Base-by-base conservation (phyloP, 2,113 vertebrate species). In the Panthera uncia region DNA sequence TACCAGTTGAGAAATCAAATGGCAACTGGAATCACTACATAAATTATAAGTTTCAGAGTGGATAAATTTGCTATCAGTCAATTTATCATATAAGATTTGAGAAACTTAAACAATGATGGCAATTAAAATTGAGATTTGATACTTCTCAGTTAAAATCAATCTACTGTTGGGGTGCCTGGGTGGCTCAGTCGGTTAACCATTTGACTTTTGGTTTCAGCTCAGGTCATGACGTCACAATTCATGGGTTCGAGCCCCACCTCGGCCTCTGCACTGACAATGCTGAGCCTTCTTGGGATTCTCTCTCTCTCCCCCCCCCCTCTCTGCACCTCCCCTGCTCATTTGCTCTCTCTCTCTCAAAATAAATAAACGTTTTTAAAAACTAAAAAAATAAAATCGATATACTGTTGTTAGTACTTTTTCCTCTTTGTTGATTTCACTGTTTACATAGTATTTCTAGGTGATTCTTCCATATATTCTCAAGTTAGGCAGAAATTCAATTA, bases 51-150 rank as follows among this genome's bases (percentile, higher is more conserved):
- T 33, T 73, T 73, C 27, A 94, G 1, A 95, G 3, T 5, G 31
- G 12, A 91, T 48, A 84, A 92, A 80, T 82, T 97, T 97, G 1
- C 41, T 95, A 89, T 90, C 61, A 92, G 85, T 92, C 41, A 80
- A 81, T 68, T 36, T 57, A 94, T 97, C 90, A 4, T 66, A 12
- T 65, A 57, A 98, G 95, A 93, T 78, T 63, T 83, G 93, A 95
- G 88, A 85, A 80, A 8, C 1, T 63, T 96, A 81, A 74, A 95
- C 38, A 94, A 89, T 92, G 89, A 89, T 16, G 95, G 4, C 21
- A 95, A 88, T 87, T 96, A 97, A 95, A 71, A 96, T 55, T 89
- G 73, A 38, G 95, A 94, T 74, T 83, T 80, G 81, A 87, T 97
- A 91, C 74, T 96, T 71, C 74, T 92, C 57, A 61, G 23, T 23